These are phyloP conservation scores for Ceyx cyanopectus DNA, from an alignment of 2,113 vertebrate genomes.

Conservation along the genomic window DNA sequence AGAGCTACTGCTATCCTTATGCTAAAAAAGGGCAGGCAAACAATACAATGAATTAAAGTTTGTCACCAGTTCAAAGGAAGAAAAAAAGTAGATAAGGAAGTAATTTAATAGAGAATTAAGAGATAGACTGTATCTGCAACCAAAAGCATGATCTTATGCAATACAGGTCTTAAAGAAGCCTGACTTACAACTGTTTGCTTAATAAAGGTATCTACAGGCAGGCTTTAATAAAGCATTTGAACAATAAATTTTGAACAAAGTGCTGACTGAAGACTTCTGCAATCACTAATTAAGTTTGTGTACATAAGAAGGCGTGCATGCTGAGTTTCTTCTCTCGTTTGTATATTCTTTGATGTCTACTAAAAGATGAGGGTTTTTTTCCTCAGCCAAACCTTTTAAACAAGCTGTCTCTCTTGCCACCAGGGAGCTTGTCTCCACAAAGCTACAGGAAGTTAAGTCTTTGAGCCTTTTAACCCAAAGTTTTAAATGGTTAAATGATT, in stretches of 20 bases:
- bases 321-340: background rate
- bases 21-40: background rate
- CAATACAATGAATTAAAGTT: fast-evolving
- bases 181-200: background rate
- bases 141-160: background rate
- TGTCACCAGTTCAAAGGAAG: background rate
- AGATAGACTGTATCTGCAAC: background rate
- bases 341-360: background rate
- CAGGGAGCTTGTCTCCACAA: background rate
- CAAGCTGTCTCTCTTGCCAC: background rate
- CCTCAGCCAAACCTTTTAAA: background rate
- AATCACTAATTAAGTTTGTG: background rate
- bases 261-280: background rate
- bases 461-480: background rate
- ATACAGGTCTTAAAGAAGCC: background rate
- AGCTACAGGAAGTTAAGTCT: background rate
- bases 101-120: background rate
- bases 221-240: background rate
- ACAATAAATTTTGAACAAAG: background rate
- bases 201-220: background rate
- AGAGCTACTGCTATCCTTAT: background rate
- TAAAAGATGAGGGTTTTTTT: background rate
- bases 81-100: background rate
- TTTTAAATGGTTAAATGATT: background rate
- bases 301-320: background rate